Conservation (phyloP, 1,140 invertebrate genomes). For the Lasioglossum albipes region DNA sequence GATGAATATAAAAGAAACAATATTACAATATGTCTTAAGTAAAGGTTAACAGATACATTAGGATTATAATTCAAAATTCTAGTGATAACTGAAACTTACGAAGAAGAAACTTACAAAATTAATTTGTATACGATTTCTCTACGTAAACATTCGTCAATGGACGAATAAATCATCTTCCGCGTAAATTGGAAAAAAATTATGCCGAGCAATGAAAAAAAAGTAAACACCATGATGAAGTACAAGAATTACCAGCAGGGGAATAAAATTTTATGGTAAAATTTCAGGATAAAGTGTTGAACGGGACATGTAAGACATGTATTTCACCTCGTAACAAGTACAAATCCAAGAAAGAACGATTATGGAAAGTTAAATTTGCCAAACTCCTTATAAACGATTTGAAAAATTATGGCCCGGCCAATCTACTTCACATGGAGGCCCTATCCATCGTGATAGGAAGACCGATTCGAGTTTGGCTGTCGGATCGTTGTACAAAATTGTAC, state of each 20-base stretch:
- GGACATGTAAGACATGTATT: not conserved
- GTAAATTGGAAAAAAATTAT: not conserved
- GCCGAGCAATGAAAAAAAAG: not conserved
- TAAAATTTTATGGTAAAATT: not conserved
- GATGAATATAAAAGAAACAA: not conserved
- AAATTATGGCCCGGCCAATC: slow-evolving; percentile 38
- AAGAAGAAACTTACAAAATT: no score
- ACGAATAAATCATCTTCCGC: not conserved
- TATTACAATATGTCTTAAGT: not conserved
- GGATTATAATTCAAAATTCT: slow-evolving; percentile 7
- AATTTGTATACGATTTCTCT: no score
- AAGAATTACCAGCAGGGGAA: not conserved
- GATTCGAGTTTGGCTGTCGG: slow-evolving; percentile 36
- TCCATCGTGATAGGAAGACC: slow-evolving; percentile 27
- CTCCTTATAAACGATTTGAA: slow-evolving; percentile 39
- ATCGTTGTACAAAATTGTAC: not conserved
- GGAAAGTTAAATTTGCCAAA: slow-evolving; percentile 1
- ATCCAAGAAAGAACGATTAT: not conserved
- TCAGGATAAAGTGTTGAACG: not conserved
- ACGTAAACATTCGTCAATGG: not conserved
- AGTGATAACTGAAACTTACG: not conserved
- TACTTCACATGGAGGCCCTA: slow-evolving; percentile 48
- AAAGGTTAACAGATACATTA: not conserved
- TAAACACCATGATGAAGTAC: not conserved
- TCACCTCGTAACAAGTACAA: not conserved